A percentile compares a stretch with the other conserved stretches of the same genome.
Evolutionary conservation across 2,113 vertebrate species (phyloP).

Genomic region (Phyllostomus discolor): DNA sequence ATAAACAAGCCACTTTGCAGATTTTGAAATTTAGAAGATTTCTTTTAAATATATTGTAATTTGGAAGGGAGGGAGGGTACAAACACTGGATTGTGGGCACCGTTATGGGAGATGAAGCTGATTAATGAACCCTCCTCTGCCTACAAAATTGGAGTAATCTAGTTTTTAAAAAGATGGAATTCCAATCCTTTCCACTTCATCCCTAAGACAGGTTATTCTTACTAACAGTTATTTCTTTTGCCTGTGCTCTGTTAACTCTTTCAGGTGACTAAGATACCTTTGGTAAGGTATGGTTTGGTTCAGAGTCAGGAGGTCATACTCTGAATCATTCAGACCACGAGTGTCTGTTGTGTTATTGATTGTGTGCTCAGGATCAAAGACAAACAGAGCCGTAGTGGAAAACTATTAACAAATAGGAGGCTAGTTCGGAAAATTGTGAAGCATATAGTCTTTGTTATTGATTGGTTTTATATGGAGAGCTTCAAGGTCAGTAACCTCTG

Average conservation of each 20-base stretch:
- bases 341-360: background rate
- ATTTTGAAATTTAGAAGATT: conserved; percentile 5
- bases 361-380: conserved; percentile 11
- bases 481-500: background rate
- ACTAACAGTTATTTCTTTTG: background rate
- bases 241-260: background rate
- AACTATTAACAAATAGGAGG: background rate
- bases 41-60: background rate
- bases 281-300: background rate
- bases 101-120: background rate
- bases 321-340: background rate
- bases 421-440: background rate
- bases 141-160: background rate
- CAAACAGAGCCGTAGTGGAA: background rate
- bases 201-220: background rate
- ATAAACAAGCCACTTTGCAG: background rate
- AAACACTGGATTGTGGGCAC: background rate
- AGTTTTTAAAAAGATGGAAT: background rate
- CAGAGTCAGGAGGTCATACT: background rate
- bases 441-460: background rate
- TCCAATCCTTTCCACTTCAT: background rate
- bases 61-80: background rate
- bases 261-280: background rate
- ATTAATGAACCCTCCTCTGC: background rate
- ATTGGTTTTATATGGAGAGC: conserved; percentile 29